Base-by-base conservation (phyloP, 1,140 invertebrate species). In the Tetragnatha versicolor region DNA sequence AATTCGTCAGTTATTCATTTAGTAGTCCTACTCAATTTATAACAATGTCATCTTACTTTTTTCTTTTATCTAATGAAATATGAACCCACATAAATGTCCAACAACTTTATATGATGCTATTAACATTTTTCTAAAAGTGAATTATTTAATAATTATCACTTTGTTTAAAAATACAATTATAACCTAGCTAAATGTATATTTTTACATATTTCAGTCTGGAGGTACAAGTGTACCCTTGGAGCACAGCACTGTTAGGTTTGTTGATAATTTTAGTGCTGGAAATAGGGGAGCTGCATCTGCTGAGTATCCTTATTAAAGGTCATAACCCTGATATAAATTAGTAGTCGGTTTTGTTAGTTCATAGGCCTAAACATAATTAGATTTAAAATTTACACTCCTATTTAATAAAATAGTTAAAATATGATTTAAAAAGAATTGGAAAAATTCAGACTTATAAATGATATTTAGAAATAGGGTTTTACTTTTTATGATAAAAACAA, bases 211-310 rank as follows among this genome's bases (percentile, higher is more conserved):
- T 73, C 35, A 79, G 93, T 98, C 95, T 82, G 97, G 97, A 25
- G 97, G 97, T 35, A 99, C 97, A 22, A 97, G 93, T 29, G 94
- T 98, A 2, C 97, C 97, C 1, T 86, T 99, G 55, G 98, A 99
- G 85, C 93, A 96, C 83, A 97, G 97, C 83, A 98, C 96, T 4
- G 97, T 99, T 0, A 89, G 98, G 58, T 99, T 94, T 87, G 94
- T 99, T 51, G 97, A 99, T 84, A 99, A 99, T 88, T 99, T 99
- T 86, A 98, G 96, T 86, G 93, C 94, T 17, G 98, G 98, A 42
- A 97, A 92, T 0, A 89, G 98, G 82, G 98, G 98, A 31, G 91
- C 97, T 0, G 90, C 94, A 2, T 98, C 96, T 1, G 91, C 96
- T 1, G 98, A 99, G 89, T 97, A 88, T 84, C 85, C 83, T 80